Conservation (phyloP, 2,888 invertebrate genomes). For the Himalopsyche japonica region DNA sequence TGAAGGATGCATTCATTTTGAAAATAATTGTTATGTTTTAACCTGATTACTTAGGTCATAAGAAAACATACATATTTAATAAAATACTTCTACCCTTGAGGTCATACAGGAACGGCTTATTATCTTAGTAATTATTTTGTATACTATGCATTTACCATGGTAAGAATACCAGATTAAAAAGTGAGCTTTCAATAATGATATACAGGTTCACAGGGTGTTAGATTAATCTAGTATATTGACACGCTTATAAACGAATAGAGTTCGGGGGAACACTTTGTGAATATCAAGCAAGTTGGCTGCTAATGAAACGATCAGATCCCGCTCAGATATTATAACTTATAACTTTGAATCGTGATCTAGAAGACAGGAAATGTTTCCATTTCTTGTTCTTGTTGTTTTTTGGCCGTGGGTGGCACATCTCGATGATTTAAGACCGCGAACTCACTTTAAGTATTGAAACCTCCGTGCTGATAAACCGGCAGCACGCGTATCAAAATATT, state of each 20-base stretch:
- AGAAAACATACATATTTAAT: too few species aligned
- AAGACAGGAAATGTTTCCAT: conserved; percentile 36
- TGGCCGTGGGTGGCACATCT: conserved; percentile 18
- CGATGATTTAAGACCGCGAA: conserved; percentile 6
- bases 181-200: too few species aligned
- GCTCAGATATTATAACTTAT: conserved; percentile 1
- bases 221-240: background rate
- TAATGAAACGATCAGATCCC: conserved; percentile 36
- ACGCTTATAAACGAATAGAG: background rate
- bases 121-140: too few species aligned
- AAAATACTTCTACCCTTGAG: too few species aligned
- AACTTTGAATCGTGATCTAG: conserved; percentile 30
- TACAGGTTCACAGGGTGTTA: background rate
- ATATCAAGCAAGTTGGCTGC: background rate
- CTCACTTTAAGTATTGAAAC: conserved; percentile 1
- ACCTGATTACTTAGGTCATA: background rate
- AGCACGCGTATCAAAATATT: background rate
- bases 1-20: too few species aligned
- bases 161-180: too few species aligned
- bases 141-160: too few species aligned
- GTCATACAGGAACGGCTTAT: too few species aligned
- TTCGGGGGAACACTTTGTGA: background rate
- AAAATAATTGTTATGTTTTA: too few species aligned
- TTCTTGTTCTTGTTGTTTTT: conserved; percentile 33
- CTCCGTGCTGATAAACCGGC: background rate